Evolutionary conservation across 2,113 vertebrate genomes (phyloP).

Genomic region (Oreocharis arfaki): DNA sequence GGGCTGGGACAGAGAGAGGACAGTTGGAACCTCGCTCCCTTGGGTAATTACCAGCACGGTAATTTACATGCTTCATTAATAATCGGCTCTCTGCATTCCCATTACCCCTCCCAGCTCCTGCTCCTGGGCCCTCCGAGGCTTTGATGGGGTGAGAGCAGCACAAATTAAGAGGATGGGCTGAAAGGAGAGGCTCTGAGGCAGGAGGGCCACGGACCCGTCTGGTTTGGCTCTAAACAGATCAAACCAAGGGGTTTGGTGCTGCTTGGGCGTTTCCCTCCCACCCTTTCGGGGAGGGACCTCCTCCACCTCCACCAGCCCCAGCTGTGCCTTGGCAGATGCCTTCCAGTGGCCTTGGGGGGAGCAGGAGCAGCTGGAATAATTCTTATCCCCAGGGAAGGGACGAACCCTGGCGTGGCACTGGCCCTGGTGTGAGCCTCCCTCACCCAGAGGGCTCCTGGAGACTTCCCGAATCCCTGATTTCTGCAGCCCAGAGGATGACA

Average conservation of each 20-base stretch:
- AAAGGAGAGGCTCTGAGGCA: not conserved
- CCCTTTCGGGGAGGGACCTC: rapidly evolving
- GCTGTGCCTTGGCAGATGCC: not conserved
- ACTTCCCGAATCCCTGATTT: not conserved
- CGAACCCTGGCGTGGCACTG: not conserved
- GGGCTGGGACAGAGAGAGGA: not conserved
- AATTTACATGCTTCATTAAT: not conserved
- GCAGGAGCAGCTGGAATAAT: not conserved
- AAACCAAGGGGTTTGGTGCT: not conserved
- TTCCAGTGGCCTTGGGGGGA: not conserved
- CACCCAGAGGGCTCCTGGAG: not conserved
- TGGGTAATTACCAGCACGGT: not conserved
- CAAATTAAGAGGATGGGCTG: not conserved
- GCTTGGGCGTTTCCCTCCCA: not conserved
- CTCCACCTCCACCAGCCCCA: not conserved
- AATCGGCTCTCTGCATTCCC: not conserved
- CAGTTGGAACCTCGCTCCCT: not conserved
- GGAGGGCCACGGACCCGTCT: not conserved
- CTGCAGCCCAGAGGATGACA: not conserved
- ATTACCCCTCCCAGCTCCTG: not conserved
- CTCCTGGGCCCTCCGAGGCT: not conserved
- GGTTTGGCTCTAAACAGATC: not conserved
- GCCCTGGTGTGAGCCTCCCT: not conserved
- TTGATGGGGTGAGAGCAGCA: not conserved
- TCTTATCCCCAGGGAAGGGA: not conserved